phyloP scores from a whole-genome alignment of 92 coral and sea anemone species.

The Umimayanthus chanpuru region DNA sequence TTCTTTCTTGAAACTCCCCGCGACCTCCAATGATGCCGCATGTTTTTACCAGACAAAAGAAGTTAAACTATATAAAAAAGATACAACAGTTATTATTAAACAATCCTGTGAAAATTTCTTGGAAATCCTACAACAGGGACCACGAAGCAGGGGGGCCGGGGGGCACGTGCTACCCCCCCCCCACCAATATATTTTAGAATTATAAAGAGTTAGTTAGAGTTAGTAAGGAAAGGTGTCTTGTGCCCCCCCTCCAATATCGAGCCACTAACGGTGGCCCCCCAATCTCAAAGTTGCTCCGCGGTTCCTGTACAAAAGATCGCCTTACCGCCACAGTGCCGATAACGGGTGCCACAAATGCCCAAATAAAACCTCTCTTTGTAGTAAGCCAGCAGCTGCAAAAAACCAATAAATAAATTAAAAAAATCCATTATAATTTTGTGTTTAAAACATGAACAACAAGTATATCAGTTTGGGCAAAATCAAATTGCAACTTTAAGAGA shows the following conservation, averaged over 20 bases:
- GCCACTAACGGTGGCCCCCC: no score
- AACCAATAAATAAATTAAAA: background rate
- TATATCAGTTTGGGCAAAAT: background rate
- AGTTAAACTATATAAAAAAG: conserved; percentile 21
- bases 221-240: no score
- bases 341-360: conserved; percentile 58
- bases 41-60: conserved; percentile 27
- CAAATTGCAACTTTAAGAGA: background rate
- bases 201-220: no score
- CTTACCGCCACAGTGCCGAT: conserved; percentile 55
- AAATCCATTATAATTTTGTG: background rate
- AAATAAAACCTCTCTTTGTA: conserved; percentile 45
- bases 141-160: no score
- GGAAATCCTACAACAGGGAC: no score
- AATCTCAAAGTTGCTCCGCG: no score
- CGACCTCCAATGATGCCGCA: conserved; percentile 38
- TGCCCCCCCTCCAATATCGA: no score
- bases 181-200: no score
- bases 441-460: background rate
- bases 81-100: background rate
- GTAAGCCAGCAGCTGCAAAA: conserved; percentile 57
- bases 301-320: no score
- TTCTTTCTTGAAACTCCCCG: background rate
- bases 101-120: background rate
- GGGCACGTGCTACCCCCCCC: no score